These are phyloP conservation scores for Orchestes rusci DNA, from an alignment of 2,888 invertebrate genomes.

Conservation along the genomic window DNA sequence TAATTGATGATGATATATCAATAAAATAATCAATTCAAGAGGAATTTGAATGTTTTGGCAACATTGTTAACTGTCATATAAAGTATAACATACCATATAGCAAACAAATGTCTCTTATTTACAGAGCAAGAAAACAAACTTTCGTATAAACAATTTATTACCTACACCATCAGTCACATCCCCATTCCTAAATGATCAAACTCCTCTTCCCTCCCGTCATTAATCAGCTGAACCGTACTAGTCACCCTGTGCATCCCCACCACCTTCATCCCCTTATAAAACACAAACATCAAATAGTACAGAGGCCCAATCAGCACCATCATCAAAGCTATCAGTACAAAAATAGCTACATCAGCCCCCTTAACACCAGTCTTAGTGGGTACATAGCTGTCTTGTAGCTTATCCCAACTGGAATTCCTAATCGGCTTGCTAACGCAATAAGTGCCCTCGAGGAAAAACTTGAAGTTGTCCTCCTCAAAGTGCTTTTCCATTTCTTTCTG, in stretches of 20 bases:
- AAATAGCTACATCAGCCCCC: slow-evolving; percentile 27
- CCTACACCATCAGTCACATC: no score
- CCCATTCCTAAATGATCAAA: no score
- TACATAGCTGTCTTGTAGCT: slow-evolving; percentile 16
- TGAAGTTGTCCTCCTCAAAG: slow-evolving; percentile 37
- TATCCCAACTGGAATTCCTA: no score
- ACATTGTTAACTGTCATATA: no score
- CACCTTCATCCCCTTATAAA: slow-evolving; percentile 27
- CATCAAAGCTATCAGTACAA: slow-evolving; percentile 30
- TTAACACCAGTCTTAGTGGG: slow-evolving; percentile 10
- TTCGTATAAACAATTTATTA: no score
- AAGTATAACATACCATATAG: no score
- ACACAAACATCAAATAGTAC: slow-evolving; percentile 34
- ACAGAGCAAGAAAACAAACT: background rate
- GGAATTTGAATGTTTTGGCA: no score
- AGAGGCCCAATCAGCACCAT: slow-evolving; percentile 32
- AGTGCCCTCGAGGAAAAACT: no score
- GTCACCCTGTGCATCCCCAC: slow-evolving; percentile 18
- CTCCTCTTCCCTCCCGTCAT: slow-evolving; percentile 24
- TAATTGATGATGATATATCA: no score
- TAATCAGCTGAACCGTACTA: slow-evolving; percentile 29
- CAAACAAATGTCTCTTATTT: no score
- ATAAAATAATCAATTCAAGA: no score
- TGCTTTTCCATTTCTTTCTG: slow-evolving; percentile 37
- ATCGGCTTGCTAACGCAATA: no score